A percentile compares a stretch with the other conserved stretches of the same genome.
Conservation (phyloP, 2,888 invertebrate genomes). For the Rhingia rostrata region DNA sequence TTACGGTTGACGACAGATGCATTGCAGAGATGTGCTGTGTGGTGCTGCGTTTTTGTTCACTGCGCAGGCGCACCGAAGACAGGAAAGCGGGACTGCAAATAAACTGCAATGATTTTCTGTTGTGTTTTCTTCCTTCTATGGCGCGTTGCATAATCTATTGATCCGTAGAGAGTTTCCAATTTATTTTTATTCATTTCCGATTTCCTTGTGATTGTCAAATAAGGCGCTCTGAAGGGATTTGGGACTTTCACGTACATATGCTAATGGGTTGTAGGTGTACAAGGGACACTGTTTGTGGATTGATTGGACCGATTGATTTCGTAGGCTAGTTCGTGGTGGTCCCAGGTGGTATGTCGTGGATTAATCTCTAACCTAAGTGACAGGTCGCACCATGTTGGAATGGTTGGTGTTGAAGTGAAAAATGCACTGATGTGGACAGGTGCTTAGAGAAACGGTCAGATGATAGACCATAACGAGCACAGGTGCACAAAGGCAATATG, state of each 20-base stretch:
- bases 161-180: constrained; percentile 35
- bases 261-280: neutral
- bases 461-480: too few species aligned
- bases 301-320: too few species aligned
- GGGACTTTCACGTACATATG: constrained; percentile 1
- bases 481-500: too few species aligned
- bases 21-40: constrained; percentile 49
- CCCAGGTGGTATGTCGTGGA: too few species aligned
- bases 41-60: constrained; percentile 31
- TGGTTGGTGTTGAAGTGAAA: too few species aligned
- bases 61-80: neutral
- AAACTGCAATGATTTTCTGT: constrained; percentile 24
- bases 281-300: too few species aligned
- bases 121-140: constrained; percentile 36
- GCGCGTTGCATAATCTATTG: constrained; percentile 41
- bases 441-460: too few species aligned
- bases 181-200: constrained; percentile 54
- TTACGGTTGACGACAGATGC: constrained; percentile 62
- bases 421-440: too few species aligned
- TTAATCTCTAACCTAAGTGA: too few species aligned
- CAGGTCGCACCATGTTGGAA: too few species aligned
- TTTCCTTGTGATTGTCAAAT: constrained; percentile 9
- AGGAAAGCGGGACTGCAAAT: constrained; percentile 4
- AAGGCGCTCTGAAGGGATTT: neutral
- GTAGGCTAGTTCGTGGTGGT: too few species aligned